Evolutionary conservation across 2,797 vertebrate species (phyloP), one percentile per base, ranked within the genome.

Genomic region (Microcaecilia unicolor): DNA sequence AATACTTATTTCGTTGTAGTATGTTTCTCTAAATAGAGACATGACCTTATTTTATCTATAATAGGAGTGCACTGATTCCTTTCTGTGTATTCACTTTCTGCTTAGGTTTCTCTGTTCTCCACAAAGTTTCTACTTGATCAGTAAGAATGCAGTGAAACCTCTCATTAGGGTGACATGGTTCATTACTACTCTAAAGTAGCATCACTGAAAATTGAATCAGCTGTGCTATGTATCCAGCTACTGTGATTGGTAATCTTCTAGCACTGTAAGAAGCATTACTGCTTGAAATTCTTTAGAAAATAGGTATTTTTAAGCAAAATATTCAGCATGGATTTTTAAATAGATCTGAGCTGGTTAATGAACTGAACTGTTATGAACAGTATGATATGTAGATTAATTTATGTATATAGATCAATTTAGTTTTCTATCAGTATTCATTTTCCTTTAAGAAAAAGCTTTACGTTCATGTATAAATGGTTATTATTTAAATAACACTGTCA

Each of bases 121-220:
- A 22, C 64, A 40, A 67, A 61, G 48, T 57, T 41, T 58, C 47
- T 72, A 59, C 67, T 56, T 67, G 54, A 51, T 48, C 69, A 61
- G 38, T 28, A 39, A 37, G 30, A 30, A 70, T 66, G 71, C 55
- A 61, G 35, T 70, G 67, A 77, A 74, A 76, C 61, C 53, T 62
- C 58, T 74, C 64, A 78, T 76, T 73, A 79, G 64, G 56, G 54
- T 55, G 63, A 35, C 47, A 68, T 7, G 68, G 64, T 73, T 77
- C 67, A 64, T 77, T 81, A 76, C 62, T 64, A 30, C 37, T 76
- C n/a, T 67, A 70, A 73, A 68, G 61, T 76, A 53, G 58, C 65
- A 51, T 77, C 41, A 21, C 58, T 65, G 61, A 61, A 75, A 62
- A 64, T 67, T 59, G 67, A 68, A 70, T 70, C 71, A 70, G 47